Evolutionary conservation across 2,888 invertebrate genomes (phyloP), one percentile per base, ranked within the genome.

Genomic region (Drepanosiphum platanoidis): DNA sequence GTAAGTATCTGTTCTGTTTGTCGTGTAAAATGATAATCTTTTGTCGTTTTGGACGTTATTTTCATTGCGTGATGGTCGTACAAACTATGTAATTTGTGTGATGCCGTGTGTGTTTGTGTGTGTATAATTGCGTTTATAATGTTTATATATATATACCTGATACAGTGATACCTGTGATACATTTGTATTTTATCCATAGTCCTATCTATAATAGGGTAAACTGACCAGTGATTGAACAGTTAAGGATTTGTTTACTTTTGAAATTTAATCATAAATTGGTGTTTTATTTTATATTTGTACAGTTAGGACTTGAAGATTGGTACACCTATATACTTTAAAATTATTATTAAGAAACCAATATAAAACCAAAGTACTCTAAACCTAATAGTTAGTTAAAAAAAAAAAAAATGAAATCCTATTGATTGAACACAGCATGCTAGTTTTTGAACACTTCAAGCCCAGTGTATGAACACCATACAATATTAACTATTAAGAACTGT

Each of bases 371-470:
- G 46, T 22, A 74, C 1, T 52, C 46, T 52, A 8, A 22, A 74
- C 7, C 46, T 74, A 74, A 42, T 74, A 32, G 18, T 4, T 18
- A 52, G 46, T 22, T 15, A 32, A 52, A 8, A 27, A 27, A 52
- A 74, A 74, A 74, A 32, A 74, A 42, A 18, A 52, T 22, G 5
- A 74, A 52, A 46, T 32, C 72, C 52, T 74, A 52, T 46, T 74
- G 32, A 74, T 74, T 74, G 74, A 74, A 74, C 27, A 71, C 34
- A 13, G 0, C 1, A 15, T 0, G 15, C 42, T 42, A 42, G 34
- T 71, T 1, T 27, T 27, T 42, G 39, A 71, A 71, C 74, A 74
- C 18, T 32, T n/a, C 13, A 46, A 32, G 15, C 74, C 74, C 74
- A 74, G 39, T 74, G 74, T 74, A 32, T 74, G 71, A 71, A 71